phyloP scores from a whole-genome alignment of 1,140 invertebrate species.

The Lucilia cuprina region DNA sequence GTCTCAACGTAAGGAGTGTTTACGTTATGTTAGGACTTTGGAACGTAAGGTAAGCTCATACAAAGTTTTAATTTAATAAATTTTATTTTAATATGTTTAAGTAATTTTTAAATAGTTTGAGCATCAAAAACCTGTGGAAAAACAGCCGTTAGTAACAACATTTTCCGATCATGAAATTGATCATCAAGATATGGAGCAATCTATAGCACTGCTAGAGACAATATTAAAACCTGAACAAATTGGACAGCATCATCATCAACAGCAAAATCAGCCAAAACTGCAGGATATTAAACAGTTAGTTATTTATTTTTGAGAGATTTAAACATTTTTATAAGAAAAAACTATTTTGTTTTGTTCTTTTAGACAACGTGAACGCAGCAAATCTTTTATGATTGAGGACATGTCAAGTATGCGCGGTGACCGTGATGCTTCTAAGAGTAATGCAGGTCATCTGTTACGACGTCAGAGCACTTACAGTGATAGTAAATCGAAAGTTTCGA shows the following conservation, averaged over 20 bases:
- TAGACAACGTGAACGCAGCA: slow-evolving; percentile 62
- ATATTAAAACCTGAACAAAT: slow-evolving; percentile 46
- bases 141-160: background rate
- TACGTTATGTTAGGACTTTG: slow-evolving; percentile 77
- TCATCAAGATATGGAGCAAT: slow-evolving; percentile 61
- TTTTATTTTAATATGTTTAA: background rate
- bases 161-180: slow-evolving; percentile 66
- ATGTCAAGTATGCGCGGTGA: slow-evolving; percentile 41
- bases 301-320: too few species aligned
- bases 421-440: slow-evolving; percentile 32
- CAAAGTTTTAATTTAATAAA: background rate
- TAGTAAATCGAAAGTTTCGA: slow-evolving; percentile 67
- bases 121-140: background rate
- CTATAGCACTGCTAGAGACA: slow-evolving; percentile 68
- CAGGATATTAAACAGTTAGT: too few species aligned
- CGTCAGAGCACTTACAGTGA: slow-evolving; percentile 59
- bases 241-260: background rate
- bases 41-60: slow-evolving; percentile 67
- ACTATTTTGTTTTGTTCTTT: background rate
- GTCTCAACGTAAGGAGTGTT: slow-evolving; percentile 70
- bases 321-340: background rate
- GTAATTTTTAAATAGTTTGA: background rate
- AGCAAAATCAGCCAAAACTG: background rate
- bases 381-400: slow-evolving; percentile 63
- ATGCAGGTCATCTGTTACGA: slow-evolving; percentile 49